Evolutionary conservation across 2,797 vertebrate genomes (phyloP).

Genomic region (Microctenopoma lineatum): DNA sequence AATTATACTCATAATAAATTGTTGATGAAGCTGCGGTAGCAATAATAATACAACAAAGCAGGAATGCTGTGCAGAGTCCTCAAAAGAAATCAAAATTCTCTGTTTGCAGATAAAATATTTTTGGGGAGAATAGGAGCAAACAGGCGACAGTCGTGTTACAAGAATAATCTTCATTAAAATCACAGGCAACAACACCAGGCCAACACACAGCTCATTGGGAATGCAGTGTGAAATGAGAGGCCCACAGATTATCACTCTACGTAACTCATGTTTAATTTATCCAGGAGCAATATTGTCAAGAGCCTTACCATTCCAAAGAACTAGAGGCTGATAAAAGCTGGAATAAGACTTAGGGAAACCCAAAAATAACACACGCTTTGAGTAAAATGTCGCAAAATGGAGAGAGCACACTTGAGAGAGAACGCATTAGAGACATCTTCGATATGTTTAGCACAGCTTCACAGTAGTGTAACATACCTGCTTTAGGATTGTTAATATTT

Average conservation of each 20-base stretch:
- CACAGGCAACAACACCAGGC: constrained; percentile 84
- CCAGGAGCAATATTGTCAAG: constrained; percentile 80
- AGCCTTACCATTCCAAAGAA: constrained; percentile 77
- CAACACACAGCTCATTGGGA: constrained; percentile 85
- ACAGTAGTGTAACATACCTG: constrained; percentile 71
- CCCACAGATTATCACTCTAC: constrained; percentile 83
- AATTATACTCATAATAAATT: constrained; percentile 42
- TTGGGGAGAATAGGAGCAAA: constrained; percentile 79
- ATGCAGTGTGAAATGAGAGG: constrained; percentile 86
- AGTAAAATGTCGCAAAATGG: constrained; percentile 74
- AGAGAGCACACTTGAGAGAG: constrained; percentile 58
- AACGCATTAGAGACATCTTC: constrained; percentile 58
- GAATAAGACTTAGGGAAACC: constrained; percentile 63
- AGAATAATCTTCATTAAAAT: constrained; percentile 87
- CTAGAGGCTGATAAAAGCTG: constrained; percentile 70
- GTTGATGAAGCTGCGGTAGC: constrained; percentile 37
- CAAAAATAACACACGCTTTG: constrained; percentile 69
- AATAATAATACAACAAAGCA: constrained; percentile 44
- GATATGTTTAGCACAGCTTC: constrained; percentile 74
- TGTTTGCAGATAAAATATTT: constrained; percentile 67
- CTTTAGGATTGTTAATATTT: constrained; percentile 78
- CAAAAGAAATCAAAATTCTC: constrained; percentile 50
- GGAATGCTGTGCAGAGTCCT: constrained; percentile 37
- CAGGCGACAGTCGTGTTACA: constrained; percentile 83
- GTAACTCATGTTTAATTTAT: constrained; percentile 86